These are phyloP conservation scores for Patella caerulea DNA, from an alignment of 2,888 invertebrate genomes.

Conservation along the genomic window DNA sequence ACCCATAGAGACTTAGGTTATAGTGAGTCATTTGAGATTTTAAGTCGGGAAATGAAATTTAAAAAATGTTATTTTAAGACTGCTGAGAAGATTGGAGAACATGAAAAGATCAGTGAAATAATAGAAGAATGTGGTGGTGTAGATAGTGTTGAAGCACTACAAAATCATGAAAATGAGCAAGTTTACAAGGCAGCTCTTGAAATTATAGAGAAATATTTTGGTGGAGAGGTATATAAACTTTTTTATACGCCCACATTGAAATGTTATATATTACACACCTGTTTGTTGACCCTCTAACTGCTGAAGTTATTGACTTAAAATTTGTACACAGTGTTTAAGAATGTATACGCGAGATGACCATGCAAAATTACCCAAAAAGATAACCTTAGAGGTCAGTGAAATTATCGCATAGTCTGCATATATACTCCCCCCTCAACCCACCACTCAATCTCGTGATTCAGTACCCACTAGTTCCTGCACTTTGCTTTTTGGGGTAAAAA, in stretches of 20 bases:
- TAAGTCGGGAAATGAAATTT: background rate
- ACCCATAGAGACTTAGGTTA: background rate
- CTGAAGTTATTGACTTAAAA: background rate
- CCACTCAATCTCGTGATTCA: no score
- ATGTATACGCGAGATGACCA: no score
- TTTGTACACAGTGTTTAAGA: no score
- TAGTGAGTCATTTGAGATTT: background rate
- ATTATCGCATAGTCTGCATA: no score
- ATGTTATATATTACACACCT: background rate
- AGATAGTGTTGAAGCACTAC: conserved; percentile 74
- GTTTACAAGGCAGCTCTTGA: conserved; percentile 73
- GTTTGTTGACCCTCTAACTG: background rate
- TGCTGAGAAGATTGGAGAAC: conserved; percentile 83
- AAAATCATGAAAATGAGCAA: conserved; percentile 73
- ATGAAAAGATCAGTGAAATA: conserved; percentile 83
- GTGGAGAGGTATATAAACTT: conserved; percentile 61
- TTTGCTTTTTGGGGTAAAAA: no score
- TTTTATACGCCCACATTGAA: background rate
- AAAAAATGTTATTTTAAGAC: conserved; percentile 73
- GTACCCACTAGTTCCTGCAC: no score
- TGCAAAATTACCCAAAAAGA: no score
- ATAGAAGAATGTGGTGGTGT: conserved; percentile 87
- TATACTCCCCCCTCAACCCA: no score
- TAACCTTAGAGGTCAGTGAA: no score
- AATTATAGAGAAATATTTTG: conserved; percentile 74